A percentile compares a stretch with the other conserved stretches of the same genome.
Conservation (phyloP, 2,113 vertebrate genomes). For the Isurus oxyrinchus region DNA sequence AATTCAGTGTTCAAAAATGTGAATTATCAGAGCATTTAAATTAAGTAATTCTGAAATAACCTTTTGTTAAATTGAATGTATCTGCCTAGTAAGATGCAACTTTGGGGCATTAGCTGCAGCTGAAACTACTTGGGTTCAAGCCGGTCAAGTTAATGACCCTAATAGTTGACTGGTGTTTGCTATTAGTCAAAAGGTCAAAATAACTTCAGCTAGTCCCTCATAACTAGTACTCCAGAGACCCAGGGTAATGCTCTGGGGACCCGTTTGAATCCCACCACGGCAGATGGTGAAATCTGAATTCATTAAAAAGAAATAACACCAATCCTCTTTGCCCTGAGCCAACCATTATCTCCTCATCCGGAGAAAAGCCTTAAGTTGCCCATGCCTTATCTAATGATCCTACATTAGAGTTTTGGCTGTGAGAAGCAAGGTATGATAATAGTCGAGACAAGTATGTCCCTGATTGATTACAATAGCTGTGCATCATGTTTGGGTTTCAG, state of each 20-base stretch:
- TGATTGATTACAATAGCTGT: not conserved
- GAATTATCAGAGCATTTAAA: no score
- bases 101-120: no score
- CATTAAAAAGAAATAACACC: not conserved
- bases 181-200: not conserved
- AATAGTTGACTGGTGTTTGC: not conserved
- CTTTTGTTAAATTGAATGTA: no score
- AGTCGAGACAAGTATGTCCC: not conserved
- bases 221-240: no score
- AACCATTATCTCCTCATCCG: not conserved
- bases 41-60: no score
- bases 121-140: no score
- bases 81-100: no score
- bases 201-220: not conserved
- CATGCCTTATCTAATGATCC: not conserved
- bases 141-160: not conserved
- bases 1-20: no score
- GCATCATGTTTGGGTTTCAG: not conserved
- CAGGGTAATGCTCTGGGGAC: no score
- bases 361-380: not conserved
- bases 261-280: no score
- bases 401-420: not conserved
- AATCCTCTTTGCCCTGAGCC: not conserved
- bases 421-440: not conserved
- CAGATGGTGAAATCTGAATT: no score